phyloP scores from a whole-genome alignment of 2,888 invertebrate genomes.

The Cyrtodaria siliqua region DNA sequence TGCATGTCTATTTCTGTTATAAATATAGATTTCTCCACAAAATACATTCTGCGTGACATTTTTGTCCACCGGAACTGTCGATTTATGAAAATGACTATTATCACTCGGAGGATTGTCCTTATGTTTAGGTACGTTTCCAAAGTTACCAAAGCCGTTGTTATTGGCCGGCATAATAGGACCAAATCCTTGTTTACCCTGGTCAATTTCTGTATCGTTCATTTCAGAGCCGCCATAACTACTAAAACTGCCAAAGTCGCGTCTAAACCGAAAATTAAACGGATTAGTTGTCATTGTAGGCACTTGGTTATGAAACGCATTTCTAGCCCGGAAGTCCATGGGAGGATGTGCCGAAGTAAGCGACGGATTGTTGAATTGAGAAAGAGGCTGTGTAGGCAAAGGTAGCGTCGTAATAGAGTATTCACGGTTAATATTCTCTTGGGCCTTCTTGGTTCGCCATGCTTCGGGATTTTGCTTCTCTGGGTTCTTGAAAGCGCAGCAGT shows the following conservation, averaged over 20 bases:
- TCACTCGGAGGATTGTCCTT: background rate
- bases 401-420: slow-evolving; percentile 59
- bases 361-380: no score
- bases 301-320: no score
- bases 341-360: no score
- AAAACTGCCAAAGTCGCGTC: background rate
- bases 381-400: no score
- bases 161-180: no score
- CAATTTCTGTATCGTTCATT: background rate
- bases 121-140: background rate
- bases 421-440: slow-evolving; percentile 63
- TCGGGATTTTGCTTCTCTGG: slow-evolving; percentile 93
- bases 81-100: slow-evolving; percentile 1
- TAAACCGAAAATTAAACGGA: background rate
- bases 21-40: slow-evolving; percentile 51
- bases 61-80: slow-evolving; percentile 23
- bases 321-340: no score
- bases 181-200: background rate
- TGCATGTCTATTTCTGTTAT: slow-evolving; percentile 74
- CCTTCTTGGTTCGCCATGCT: slow-evolving; percentile 69
- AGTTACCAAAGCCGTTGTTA: no score
- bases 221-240: background rate
- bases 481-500: slow-evolving; percentile 95
- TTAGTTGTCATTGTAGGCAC: no score
- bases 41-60: slow-evolving; percentile 27